Conservation (phyloP, 2,113 vertebrate species). For the Syngnathoides biaculeatus region DNA sequence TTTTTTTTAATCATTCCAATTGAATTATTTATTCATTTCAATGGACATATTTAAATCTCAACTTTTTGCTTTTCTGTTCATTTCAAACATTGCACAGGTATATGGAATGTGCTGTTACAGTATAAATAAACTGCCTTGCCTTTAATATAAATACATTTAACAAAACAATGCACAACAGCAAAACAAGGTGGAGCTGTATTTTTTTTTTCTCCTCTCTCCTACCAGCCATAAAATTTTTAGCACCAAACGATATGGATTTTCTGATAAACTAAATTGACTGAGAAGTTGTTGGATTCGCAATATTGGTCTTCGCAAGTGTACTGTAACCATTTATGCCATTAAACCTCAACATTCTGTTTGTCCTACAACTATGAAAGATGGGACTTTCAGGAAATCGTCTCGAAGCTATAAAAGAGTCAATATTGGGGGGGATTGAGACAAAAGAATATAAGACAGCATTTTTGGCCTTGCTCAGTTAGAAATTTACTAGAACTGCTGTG, state of each 20-base stretch:
- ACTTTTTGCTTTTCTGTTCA: background rate
- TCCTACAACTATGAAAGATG: conserved; percentile 69
- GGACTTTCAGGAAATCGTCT: conserved; percentile 76
- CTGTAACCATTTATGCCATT: conserved; percentile 73
- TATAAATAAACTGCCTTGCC: background rate
- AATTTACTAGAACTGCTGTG: conserved; percentile 48
- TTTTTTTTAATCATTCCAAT: background rate
- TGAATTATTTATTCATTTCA: background rate
- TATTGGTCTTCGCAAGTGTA: conserved; percentile 82
- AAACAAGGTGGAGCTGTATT: conserved; percentile 16
- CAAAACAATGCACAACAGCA: conserved; percentile 10
- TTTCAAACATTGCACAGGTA: background rate
- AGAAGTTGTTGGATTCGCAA: conserved; percentile 93
- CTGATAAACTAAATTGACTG: conserved; percentile 87
- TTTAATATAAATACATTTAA: background rate
- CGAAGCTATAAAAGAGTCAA: conserved; percentile 47
- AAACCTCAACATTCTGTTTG: conserved; percentile 56
- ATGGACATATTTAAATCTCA: background rate
- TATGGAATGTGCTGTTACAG: background rate
- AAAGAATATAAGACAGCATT: conserved; percentile 53
- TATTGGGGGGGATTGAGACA: conserved; percentile 18
- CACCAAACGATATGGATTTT: conserved; percentile 84
- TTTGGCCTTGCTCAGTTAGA: conserved; percentile 29
- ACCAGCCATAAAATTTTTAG: conserved; percentile 68
- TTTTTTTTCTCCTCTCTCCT: conserved; percentile 65